Base-by-base conservation (phyloP, 2,113 vertebrate genomes). In the Seriola rivoliana region DNA sequence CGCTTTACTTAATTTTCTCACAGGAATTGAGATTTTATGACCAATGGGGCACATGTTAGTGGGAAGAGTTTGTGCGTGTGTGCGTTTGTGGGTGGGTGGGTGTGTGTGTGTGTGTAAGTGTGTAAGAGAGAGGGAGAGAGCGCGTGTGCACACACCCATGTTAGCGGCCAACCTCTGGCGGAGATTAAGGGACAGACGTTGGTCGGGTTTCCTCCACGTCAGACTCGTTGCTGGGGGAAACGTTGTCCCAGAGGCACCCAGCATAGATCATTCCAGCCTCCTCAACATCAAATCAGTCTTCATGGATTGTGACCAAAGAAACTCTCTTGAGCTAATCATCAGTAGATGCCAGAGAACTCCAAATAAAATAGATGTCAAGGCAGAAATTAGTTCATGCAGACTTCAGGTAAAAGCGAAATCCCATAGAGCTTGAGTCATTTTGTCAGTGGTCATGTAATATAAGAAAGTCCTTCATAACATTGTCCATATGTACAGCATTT, bases 21-120 rank as follows among this genome's bases (percentile, higher is more conserved):
- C 90, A 94, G 88, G 90, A 91, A 84, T 93, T 88, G 91, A 89
- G 89, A 88, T 90, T 94, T 94, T 90, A 93, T 93, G 85, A 91
- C 93, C 88, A 92, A 88, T 89, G 78, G 76, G 69, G 90, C 81
- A 86, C 87, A 90, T 91, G 87, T 77, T 87, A 84, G 81, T 89
- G 92, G 90, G 92, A 90, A 87, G 77, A 50, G 48, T 73, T 10
- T 34, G 75, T 23, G 44, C 64, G n/a, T 40, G 12, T 70, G 77
- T 71, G 72, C 67, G 88, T 75, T 75, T 65, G 48, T 38, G 75
- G 32, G 54, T 32, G 58, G 64, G 65, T 78, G 90, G 74, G 78
- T 65, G 48, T 32, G 75, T 32, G 58, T 69, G 65, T 78, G 90
- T 72, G 79, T 46, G 52, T 16, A 60, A 19, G 60, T 16, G 44